These are phyloP conservation scores for Palaemon carinicauda DNA, from an alignment of 1,140 invertebrate genomes.

Conservation along the genomic window DNA sequence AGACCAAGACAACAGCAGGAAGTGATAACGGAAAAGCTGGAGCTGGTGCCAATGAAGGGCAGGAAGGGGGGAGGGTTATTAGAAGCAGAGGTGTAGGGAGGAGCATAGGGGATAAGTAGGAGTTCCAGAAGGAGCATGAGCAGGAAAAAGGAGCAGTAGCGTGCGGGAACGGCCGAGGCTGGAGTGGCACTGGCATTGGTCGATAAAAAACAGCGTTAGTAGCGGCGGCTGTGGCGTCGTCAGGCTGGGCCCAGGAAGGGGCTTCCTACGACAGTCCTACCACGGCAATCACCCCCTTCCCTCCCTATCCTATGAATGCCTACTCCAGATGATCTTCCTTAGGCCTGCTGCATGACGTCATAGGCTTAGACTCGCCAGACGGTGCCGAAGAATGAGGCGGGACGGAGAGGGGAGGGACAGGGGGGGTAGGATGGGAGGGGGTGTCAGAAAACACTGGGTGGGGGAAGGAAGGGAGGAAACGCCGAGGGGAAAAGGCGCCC, in stretches of 20 bases:
- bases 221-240: conserved; percentile 36
- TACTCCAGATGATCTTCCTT: not conserved
- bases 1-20: not conserved
- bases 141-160: conserved; percentile 36
- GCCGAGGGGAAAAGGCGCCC: not conserved
- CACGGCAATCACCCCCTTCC: not conserved
- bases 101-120: not conserved
- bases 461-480: not conserved
- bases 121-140: conserved; percentile 42
- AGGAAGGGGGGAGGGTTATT: too few relatives aligned
- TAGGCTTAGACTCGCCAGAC: conserved; percentile 39
- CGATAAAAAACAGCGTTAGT: conserved; percentile 57
- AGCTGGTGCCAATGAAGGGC: too few relatives aligned
- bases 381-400: not conserved
- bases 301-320: not conserved
- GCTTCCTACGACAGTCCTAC: too few relatives aligned
- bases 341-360: conserved; percentile 45
- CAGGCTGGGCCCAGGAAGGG: conserved; percentile 21
- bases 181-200: conserved; percentile 52
- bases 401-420: not conserved
- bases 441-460: not conserved
- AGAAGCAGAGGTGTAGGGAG: not conserved
- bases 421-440: not conserved
- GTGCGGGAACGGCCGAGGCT: conserved; percentile 46
- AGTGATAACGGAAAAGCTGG: not conserved